These are phyloP conservation scores for Ectropis grisescens DNA, from an alignment of 1,140 invertebrate genomes.

Conservation along the genomic window DNA sequence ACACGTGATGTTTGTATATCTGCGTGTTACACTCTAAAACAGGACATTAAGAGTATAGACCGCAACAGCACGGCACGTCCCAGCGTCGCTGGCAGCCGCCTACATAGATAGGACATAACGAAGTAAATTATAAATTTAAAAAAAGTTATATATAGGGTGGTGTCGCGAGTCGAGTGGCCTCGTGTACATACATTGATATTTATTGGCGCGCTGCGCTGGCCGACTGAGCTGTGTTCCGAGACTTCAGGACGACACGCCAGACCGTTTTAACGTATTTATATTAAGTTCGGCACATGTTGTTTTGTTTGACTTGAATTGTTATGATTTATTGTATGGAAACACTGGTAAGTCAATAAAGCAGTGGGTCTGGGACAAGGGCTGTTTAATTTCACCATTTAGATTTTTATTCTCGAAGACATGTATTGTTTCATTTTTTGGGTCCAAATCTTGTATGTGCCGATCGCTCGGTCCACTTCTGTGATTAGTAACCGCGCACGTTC, in stretches of 20 bases:
- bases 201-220: slow-evolving; percentile 49
- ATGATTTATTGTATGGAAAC: slow-evolving; percentile 67
- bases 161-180: slow-evolving; percentile 41
- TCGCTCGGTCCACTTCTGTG: slow-evolving; percentile 35
- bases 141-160: slow-evolving; percentile 50
- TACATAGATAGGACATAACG: slow-evolving; percentile 62
- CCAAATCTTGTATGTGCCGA: slow-evolving; percentile 36
- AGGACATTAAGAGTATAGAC: no score
- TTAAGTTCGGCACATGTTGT: slow-evolving; percentile 66
- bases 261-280: slow-evolving; percentile 52
- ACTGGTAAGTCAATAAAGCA: slow-evolving; percentile 67
- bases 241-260: slow-evolving; percentile 45
- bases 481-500: slow-evolving; percentile 37
- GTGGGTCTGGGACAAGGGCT: slow-evolving; percentile 61
- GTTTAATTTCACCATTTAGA: slow-evolving; percentile 56
- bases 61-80: no score
- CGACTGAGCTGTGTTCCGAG: slow-evolving; percentile 32
- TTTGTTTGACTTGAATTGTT: slow-evolving; percentile 68
- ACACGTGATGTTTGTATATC: no score
- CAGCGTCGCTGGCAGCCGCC: no score
- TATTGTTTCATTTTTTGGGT: slow-evolving; percentile 57
- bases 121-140: slow-evolving; percentile 64
- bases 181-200: slow-evolving; percentile 66
- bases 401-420: slow-evolving; percentile 11
- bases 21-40: no score